phyloP scores from a whole-genome alignment of 1,140 invertebrate species.

The Heliconius congener region DNA sequence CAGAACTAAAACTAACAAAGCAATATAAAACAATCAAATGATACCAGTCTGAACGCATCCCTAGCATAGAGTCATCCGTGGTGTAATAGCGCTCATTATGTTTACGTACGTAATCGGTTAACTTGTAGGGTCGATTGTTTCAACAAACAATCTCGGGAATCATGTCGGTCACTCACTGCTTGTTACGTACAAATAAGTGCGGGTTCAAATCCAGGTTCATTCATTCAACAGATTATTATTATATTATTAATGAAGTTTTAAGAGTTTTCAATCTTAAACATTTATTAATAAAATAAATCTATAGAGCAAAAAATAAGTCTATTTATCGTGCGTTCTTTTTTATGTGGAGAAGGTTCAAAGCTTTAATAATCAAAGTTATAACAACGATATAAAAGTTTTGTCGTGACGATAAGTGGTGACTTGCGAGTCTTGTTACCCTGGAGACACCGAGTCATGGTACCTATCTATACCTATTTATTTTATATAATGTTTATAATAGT shows the following conservation, averaged over 20 bases:
- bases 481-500: too few species aligned
- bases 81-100: constrained; percentile 11
- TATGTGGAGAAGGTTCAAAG: not conserved
- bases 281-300: not conserved
- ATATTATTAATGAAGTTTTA: too few species aligned
- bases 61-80: not conserved
- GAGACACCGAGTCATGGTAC: too few species aligned
- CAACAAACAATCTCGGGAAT: constrained; percentile 2
- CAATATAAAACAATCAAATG: not conserved
- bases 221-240: too few species aligned
- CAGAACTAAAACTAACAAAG: not conserved
- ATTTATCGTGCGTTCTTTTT: not conserved
- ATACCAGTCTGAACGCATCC: not conserved
- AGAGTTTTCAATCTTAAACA: too few species aligned
- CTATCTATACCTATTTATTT: too few species aligned
- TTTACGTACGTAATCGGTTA: constrained; percentile 15
- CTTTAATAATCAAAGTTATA: not conserved
- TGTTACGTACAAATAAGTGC: not conserved
- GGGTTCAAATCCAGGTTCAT: not conserved
- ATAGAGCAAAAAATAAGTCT: not conserved
- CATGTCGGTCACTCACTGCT: not conserved
- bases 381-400: constrained; percentile 1
- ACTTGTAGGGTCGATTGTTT: constrained; percentile 9
- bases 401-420: not conserved
- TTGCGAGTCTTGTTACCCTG: not conserved